phyloP scores from a whole-genome alignment of 2,113 vertebrate genomes.

The Limanda limanda region DNA sequence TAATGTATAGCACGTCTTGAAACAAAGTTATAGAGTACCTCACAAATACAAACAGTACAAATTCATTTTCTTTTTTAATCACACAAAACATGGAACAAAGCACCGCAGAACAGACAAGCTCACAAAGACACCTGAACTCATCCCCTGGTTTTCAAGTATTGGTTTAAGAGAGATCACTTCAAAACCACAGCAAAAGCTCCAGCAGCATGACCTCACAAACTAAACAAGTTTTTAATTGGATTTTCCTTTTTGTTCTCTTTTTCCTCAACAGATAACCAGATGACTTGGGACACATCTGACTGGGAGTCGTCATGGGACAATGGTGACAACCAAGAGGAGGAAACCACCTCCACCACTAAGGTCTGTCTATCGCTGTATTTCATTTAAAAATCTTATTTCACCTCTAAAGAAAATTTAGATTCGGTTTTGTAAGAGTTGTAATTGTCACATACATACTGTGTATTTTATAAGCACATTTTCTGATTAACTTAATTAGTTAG shows the following conservation, averaged over 20 bases:
- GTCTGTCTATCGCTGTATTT: conserved; percentile 43
- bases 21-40: no score
- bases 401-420: neutral
- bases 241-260: neutral
- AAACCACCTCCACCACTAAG: conserved; percentile 23
- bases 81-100: no score
- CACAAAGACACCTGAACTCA: no score
- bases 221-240: neutral
- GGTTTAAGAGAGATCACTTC: neutral
- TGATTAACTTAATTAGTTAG: no score
- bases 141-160: neutral
- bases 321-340: conserved; percentile 65
- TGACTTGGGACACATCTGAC: conserved; percentile 81
- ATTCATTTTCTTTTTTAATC: no score
- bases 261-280: conserved; percentile 73
- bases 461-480: no score
- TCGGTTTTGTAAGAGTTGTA: neutral
- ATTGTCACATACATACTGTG: neutral
- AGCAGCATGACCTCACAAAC: no score
- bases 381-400: neutral
- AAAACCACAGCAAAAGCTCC: neutral
- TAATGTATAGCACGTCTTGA: no score
- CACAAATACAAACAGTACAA: no score
- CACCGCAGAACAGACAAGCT: no score
- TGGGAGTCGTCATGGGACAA: conserved; percentile 81